Base-by-base conservation (phyloP, 2,888 invertebrate genomes). In the Trilocha varians region DNA sequence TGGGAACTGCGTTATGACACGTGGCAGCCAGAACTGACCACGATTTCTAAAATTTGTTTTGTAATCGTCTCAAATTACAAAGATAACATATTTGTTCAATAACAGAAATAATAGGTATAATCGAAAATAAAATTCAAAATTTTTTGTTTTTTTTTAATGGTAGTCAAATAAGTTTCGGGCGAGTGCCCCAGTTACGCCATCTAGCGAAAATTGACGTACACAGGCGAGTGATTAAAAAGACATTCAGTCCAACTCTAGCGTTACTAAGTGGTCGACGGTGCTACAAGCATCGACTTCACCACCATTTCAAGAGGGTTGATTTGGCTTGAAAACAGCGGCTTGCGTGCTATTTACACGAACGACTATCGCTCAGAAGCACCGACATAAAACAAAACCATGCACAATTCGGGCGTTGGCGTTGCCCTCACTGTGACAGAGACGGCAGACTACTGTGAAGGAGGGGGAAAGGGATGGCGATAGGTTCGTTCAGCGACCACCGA, bases 271-370 rank as follows among this genome's bases (percentile, higher is more conserved):
- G 54, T 55, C 49, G 56, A 53, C 61, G 59, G 59, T 63, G 69
- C 59, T 60, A 58, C 45, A 63, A 69, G 71, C 65, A 62, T 57
- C 44, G 54, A 50, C 62, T 59, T 71, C 66, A 70, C 75, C 78
- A 76, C 79, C 73, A 78, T 83, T 85, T 80, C 86, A 86, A 86
- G 77, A 87, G 86, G 87, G 87, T 87, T 86, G 87, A 87, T 78
- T 59, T 63, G 59, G 73, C 73, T 70, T 64, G 70, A 73, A 64
- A 68, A 67, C 63, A 58, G 69, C 69, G 64, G 65, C 61, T 58
- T 66, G 62, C 57, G 55, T 50, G 47, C 45, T 55, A 58, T 57
- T 42, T 55, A 59, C 54, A 60, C 42, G 36, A 42, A 36, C 52
- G 54, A 57, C 57, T 59, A 58, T 58, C 62, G 65, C 67, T 64